Evolutionary conservation across 2,888 invertebrate genomes (phyloP).

Genomic region (Drosophila stalkeri): DNA sequence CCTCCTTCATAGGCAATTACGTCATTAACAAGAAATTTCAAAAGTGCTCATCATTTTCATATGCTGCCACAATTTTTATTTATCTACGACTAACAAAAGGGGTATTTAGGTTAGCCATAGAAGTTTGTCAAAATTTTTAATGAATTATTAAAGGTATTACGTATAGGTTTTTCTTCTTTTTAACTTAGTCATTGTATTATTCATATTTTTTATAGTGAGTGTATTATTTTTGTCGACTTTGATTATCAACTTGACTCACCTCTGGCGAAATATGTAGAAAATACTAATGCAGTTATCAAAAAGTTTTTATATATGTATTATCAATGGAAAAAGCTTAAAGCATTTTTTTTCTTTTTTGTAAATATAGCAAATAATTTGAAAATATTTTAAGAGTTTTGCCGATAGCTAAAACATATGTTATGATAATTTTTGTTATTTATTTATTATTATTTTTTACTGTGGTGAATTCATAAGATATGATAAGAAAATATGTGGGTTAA

Average conservation of each 20-base stretch:
- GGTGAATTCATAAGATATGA: not conserved
- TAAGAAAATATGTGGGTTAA: not conserved
- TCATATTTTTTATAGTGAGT: not conserved
- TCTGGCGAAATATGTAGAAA: not conserved
- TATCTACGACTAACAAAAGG: not conserved
- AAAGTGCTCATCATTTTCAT: constrained; percentile 68
- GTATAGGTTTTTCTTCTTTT: not conserved
- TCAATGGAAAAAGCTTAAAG: not conserved
- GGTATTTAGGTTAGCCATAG: not conserved
- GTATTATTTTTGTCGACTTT: not conserved
- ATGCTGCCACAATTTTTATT: constrained; percentile 30
- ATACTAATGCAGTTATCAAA: not conserved
- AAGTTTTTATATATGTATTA: not conserved
- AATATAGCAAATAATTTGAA: not conserved
- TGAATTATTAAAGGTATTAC: too few species aligned
- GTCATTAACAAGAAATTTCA: constrained; percentile 74
- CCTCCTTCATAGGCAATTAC: constrained; percentile 58
- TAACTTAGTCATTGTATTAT: constrained; percentile 4
- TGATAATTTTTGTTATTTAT: not conserved
- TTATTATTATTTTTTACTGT: not conserved
- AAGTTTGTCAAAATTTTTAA: not conserved
- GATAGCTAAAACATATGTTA: not conserved
- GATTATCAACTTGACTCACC: constrained; percentile 2
- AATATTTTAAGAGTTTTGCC: not conserved
- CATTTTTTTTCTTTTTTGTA: not conserved